A percentile compares a stretch with the other conserved stretches of the same genome.
Conservation (phyloP, 1,140 invertebrate genomes). For the Paraescarpia echinospica region DNA sequence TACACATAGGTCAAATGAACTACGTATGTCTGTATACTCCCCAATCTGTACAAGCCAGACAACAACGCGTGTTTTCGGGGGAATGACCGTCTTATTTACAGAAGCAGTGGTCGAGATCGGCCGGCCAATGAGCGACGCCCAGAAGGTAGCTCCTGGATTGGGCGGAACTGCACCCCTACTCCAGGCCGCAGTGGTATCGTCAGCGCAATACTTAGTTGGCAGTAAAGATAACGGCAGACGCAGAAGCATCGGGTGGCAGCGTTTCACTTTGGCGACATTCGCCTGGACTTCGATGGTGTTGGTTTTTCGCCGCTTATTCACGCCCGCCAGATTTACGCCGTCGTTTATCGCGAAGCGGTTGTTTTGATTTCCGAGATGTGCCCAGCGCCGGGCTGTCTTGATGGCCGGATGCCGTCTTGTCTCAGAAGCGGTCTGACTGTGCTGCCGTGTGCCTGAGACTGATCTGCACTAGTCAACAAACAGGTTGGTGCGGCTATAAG, state of each 20-base stretch:
- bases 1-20: no score
- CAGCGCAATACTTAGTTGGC: neutral
- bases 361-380: conserved; percentile 5
- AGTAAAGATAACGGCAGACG: neutral
- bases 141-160: neutral
- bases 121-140: neutral
- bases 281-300: neutral
- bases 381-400: neutral
- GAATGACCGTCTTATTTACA: conserved; percentile 1
- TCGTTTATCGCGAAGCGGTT: conserved; percentile 3
- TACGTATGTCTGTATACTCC: no score
- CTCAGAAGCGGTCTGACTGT: neutral
- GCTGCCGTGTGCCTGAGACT: neutral
- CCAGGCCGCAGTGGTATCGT: neutral
- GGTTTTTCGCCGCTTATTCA: neutral
- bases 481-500: neutral
- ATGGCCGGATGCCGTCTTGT: neutral
- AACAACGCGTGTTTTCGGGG: neutral
- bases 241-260: neutral
- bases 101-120: neutral
- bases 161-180: neutral
- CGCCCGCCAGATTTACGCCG: neutral
- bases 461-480: neutral
- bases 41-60: neutral
- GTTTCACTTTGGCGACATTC: neutral